phyloP scores from a whole-genome alignment of 2,113 vertebrate species.

The Pseudolaguvia tuberculata region DNA sequence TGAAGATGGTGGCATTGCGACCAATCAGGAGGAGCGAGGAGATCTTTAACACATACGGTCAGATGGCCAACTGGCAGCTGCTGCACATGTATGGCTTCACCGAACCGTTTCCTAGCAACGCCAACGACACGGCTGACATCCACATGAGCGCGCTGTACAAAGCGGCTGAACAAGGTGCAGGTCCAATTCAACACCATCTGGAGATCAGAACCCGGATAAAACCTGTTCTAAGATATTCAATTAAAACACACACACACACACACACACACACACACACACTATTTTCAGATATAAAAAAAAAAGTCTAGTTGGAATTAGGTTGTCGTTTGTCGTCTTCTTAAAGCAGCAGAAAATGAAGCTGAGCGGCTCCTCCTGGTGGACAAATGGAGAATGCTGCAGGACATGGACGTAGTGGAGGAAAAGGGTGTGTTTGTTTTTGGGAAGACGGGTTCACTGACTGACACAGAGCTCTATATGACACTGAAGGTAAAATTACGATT shows the following conservation, averaged over 20 bases:
- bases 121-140: slow-evolving; percentile 81
- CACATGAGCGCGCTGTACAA: slow-evolving; percentile 72
- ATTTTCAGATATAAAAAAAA: too few relatives aligned
- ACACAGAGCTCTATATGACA: slow-evolving; percentile 74
- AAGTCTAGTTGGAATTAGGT: too few relatives aligned
- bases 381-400: slow-evolving; percentile 75
- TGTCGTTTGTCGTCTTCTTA: neutral
- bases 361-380: slow-evolving; percentile 67
- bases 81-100: slow-evolving; percentile 95
- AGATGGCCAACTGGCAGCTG: slow-evolving; percentile 95
- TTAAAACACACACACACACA: too few relatives aligned
- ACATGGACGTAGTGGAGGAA: slow-evolving; percentile 78
- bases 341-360: slow-evolving; percentile 61
- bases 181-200: neutral
- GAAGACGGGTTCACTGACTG: slow-evolving; percentile 77
- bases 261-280: too few relatives aligned
- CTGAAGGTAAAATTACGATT: slow-evolving; percentile 74
- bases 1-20: slow-evolving; percentile 82
- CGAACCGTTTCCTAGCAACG: slow-evolving; percentile 77
- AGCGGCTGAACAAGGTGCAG: slow-evolving; percentile 73
- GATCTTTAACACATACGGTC: slow-evolving; percentile 92
- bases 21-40: slow-evolving; percentile 75
- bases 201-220: too few relatives aligned
- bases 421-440: slow-evolving; percentile 81
- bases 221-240: too few relatives aligned